These are phyloP conservation scores for Phrynosoma blainvillii DNA, from an alignment of 2,113 vertebrate species.

Conservation along the genomic window DNA sequence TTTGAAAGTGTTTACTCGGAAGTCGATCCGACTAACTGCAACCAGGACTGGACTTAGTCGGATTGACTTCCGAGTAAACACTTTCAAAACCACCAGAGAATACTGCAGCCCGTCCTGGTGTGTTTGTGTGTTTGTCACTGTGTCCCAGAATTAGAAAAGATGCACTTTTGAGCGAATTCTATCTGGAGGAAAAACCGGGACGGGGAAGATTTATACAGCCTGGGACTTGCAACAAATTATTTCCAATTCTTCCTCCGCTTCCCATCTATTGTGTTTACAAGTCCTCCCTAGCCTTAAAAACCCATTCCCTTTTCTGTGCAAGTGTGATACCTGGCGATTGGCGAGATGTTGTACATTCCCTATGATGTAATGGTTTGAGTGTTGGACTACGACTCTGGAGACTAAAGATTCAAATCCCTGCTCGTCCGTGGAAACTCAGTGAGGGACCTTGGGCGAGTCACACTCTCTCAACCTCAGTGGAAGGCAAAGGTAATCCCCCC, in stretches of 20 bases:
- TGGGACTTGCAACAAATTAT: not conserved
- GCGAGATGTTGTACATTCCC: not conserved
- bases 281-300: not conserved
- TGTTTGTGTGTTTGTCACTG: not conserved
- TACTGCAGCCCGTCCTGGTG: too few relatives aligned
- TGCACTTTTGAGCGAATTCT: not conserved
- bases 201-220: too few relatives aligned
- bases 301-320: not conserved
- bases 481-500: too few relatives aligned
- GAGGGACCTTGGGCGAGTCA: too few relatives aligned
- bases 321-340: not conserved
- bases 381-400: too few relatives aligned
- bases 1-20: not conserved
- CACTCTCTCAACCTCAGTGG: too few relatives aligned
- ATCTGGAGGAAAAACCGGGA: fast-evolving
- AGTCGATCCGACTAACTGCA: not conserved
- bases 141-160: not conserved
- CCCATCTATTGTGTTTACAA: too few relatives aligned
- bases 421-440: too few relatives aligned
- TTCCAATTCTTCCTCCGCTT: too few relatives aligned
- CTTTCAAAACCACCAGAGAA: too few relatives aligned
- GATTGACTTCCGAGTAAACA: not conserved
- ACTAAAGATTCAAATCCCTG: too few relatives aligned
- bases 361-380: too few relatives aligned
- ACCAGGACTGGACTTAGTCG: not conserved